Evolutionary conservation across 2,888 invertebrate genomes (phyloP).

Genomic region (Drosophila pegasa): DNA sequence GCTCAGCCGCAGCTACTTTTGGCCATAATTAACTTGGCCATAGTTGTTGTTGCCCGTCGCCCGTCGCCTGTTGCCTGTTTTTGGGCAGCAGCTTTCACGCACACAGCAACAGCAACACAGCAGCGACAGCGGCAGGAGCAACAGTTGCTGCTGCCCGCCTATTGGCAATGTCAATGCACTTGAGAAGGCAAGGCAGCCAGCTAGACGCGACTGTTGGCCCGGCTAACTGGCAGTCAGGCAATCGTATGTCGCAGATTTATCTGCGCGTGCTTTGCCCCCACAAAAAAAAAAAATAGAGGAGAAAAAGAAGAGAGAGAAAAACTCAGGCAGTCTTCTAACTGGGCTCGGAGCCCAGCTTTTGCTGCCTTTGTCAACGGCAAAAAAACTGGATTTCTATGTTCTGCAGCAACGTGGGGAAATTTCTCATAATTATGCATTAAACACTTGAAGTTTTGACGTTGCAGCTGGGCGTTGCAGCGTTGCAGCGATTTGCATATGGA

Average conservation of each 20-base stretch:
- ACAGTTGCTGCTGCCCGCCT: slow-evolving; percentile 16
- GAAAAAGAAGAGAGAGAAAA: background rate
- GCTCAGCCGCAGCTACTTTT: slow-evolving; percentile 52
- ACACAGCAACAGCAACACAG: slow-evolving; percentile 21
- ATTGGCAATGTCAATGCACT: slow-evolving; percentile 67
- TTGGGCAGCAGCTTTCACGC: slow-evolving; percentile 49
- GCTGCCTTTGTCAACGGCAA: slow-evolving; percentile 75
- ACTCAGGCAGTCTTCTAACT: slow-evolving; percentile 42
- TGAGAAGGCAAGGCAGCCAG: slow-evolving; percentile 13
- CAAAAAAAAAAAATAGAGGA: slow-evolving; percentile 24
- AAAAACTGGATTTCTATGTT: slow-evolving; percentile 53
- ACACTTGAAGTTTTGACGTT: slow-evolving; percentile 71
- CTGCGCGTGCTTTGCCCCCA: slow-evolving; percentile 71
- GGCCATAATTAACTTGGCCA: slow-evolving; percentile 69
- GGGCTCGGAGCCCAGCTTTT: slow-evolving; percentile 31
- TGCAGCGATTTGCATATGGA: slow-evolving; percentile 72
- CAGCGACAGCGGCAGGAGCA: slow-evolving; percentile 46
- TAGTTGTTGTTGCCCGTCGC: slow-evolving; percentile 17
- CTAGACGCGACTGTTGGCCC: slow-evolving; percentile 17
- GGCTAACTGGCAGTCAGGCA: slow-evolving; percentile 24
- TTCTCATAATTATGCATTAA: slow-evolving; percentile 74
- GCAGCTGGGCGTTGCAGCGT: slow-evolving; percentile 58
- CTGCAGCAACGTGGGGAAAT: background rate
- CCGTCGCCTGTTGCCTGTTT: slow-evolving; percentile 30
- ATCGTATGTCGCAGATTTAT: slow-evolving; percentile 63